Base-by-base conservation (phyloP, 2,113 vertebrate genomes). In the Microcebus lehilahytsara region DNA sequence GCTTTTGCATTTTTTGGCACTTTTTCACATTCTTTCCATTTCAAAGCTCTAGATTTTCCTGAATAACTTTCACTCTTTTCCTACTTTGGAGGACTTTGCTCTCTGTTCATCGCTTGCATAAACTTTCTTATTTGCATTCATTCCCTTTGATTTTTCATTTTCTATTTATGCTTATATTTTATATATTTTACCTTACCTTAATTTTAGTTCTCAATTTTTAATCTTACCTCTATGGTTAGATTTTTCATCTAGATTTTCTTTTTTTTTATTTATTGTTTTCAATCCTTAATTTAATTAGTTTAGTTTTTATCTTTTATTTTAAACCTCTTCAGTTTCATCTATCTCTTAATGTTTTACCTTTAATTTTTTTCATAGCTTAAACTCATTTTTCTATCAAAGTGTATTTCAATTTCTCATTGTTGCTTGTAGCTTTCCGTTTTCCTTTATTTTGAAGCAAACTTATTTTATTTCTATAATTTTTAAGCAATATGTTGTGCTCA, bases 401-500 rank as follows among this genome's bases (percentile, higher is more conserved):
- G n/a, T 75, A 75, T 81, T 81, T 85, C 11, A 56, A 1, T 75
- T 79, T 93, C 10, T 91, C 22, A 23, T 22, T 40, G 0, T n/a
- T 93, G 14, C 0, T 81, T 87, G 1, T 67, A 69, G 4, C 2
- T 2, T 2, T 77, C 6, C 9, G 17, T 91, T 94, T 94, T 78
- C 27, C 14, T 96, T 89, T 64, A n/a, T 78, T 87, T 95, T 83
- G 32, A 89, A 79, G 60, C n/a, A 94, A 64, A 72, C 32, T 72
- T 78, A 2, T 13, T 88, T 89, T 87, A 37, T 62, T 75, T 86
- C 25, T 88, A 23, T 64, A 79, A 34, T 86, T 87, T 60, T 89
- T 58, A 86, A 40, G 17, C 14, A 64, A 67, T 49, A 42, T 30
- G 6, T n/a, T 69, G 37, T 88, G 19, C 22, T 89, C 13, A 62